phyloP scores from a whole-genome alignment of 2,113 vertebrate species.

The Hassar affinis region DNA sequence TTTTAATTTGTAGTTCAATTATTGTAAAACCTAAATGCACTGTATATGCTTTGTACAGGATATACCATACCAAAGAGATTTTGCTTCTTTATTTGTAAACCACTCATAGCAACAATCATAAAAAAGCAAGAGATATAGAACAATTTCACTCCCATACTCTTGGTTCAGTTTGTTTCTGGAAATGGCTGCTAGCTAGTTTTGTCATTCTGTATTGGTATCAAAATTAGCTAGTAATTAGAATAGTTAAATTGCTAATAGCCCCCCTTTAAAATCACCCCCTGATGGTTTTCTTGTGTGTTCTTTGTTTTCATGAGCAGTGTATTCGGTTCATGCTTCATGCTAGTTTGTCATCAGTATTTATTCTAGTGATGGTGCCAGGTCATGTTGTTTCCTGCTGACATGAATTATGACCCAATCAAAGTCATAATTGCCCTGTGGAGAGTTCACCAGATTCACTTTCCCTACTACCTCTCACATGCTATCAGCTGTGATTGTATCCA shows the following conservation, averaged over 20 bases:
- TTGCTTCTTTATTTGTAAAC: no score
- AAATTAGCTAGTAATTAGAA: background rate
- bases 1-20: background rate
- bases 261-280: no score
- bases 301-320: constrained; percentile 32
- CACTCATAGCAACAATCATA: background rate
- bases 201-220: background rate
- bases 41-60: background rate
- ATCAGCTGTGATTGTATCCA: constrained; percentile 23
- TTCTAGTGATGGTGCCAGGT: constrained; percentile 42
- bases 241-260: background rate
- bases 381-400: constrained; percentile 45
- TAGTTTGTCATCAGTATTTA: constrained; percentile 38
- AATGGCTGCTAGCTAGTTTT: background rate
- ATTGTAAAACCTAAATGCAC: background rate
- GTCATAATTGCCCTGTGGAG: constrained; percentile 38
- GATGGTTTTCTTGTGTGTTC: background rate
- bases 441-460: constrained; percentile 6
- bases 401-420: constrained; percentile 42
- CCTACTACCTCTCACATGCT: background rate
- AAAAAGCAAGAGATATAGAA: background rate
- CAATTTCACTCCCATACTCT: background rate
- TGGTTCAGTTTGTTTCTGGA: background rate
- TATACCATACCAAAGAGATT: background rate
- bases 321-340: background rate